Evolutionary conservation across 2,888 invertebrate species (phyloP).

Genomic region (Opisthograptis luteolata): DNA sequence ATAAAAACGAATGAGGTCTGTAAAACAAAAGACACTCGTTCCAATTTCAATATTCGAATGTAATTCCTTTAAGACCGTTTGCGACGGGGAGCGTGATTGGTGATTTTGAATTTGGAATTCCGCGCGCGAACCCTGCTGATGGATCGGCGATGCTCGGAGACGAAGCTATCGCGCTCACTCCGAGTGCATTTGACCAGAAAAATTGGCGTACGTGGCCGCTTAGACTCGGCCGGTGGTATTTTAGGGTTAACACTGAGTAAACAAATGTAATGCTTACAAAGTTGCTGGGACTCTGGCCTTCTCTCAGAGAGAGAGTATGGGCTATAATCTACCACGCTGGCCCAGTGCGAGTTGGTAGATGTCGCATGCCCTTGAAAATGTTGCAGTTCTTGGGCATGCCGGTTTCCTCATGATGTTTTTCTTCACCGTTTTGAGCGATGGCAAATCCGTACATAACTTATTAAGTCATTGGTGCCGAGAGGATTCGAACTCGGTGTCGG

Average conservation of each 20-base stretch:
- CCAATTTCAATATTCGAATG: constrained; percentile 66
- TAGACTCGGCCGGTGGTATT: constrained; percentile 40
- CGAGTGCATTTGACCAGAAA: constrained; percentile 78
- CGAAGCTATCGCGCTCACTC: constrained; percentile 41
- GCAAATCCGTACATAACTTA: too few species aligned
- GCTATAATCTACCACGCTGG: too few species aligned
- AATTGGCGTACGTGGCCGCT: constrained; percentile 66
- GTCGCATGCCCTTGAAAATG: too few species aligned
- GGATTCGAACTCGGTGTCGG: too few species aligned
- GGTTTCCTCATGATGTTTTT: too few species aligned
- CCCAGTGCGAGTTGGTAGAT: too few species aligned
- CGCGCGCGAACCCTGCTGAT: constrained; percentile 72
- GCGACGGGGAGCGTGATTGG: constrained; percentile 67
- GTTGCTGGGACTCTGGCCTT: too few species aligned
- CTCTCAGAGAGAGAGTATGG: too few species aligned
- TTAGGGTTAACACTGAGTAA: constrained; percentile 42
- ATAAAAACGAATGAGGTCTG: constrained; percentile 55
- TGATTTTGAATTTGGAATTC: constrained; percentile 78
- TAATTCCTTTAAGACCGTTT: constrained; percentile 64
- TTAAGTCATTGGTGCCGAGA: too few species aligned
- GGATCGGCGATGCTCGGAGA: constrained; percentile 66
- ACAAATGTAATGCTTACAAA: neutral
- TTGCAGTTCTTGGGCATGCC: too few species aligned
- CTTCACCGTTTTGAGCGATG: too few species aligned
- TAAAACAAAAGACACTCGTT: constrained; percentile 66